Evolutionary conservation across 2,888 invertebrate species (phyloP), one percentile per base, ranked within the genome.

Genomic region (Neoascia interrupta): DNA sequence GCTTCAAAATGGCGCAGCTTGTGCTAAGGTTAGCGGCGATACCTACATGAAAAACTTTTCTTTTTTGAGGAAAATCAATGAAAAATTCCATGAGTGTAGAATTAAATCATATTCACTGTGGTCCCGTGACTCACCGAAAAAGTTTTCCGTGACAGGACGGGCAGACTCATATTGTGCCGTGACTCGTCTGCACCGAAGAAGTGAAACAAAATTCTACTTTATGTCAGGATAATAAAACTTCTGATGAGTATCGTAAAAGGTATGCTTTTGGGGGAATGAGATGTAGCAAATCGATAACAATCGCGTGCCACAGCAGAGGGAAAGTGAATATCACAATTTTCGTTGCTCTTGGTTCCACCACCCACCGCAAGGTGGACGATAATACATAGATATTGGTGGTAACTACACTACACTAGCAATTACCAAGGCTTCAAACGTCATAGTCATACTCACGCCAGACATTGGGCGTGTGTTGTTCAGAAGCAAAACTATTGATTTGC

Each of bases 381-480:
- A 73, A 63, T 41, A 31, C 26, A 31, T 31, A 31, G 8, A 28
- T 23, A 31, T 26, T 31, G 37, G n/a, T 54, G 49, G 37, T 45
- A 49, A 39, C 8, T 26, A 26, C 60, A 51, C 39, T 34, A 47
- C 13, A 26, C n/a, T 37, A 36, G 34, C 47, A 23, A 49, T 51
- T 34, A 64, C 34, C 34, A 70, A 76, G 31, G 70, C 70, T 69
- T 39, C 58, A 18, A 76, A 36, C 76, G 60, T 54, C 79, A 61
- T 73, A 36, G 66, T 73, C n/a, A n/a, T n/a, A n/a, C n/a, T n/a
- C n/a, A n/a, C 56, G 61, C 73, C 66, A 79, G 61, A 68, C 73
- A 73, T 68, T 73, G 73, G 79, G 79, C 73, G 73, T 79, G 66
- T 68, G 58, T 60, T 51, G 28, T 34, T 43, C 49, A 54, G 23